Evolutionary conservation across 2,888 invertebrate genomes (phyloP).

Genomic region (Byasa hedistus): DNA sequence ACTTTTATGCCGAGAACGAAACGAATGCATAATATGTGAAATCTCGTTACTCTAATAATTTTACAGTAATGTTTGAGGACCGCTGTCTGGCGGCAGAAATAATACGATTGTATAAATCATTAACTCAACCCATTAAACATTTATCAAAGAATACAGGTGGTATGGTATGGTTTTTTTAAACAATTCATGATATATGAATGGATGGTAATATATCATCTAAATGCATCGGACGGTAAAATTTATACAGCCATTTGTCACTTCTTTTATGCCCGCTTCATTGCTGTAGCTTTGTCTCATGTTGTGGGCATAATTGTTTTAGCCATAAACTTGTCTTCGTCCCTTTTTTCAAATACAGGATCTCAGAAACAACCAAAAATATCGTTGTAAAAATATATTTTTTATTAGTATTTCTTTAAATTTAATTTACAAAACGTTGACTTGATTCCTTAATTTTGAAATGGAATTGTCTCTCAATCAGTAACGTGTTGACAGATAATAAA

Average conservation of each 20-base stretch:
- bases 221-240: constrained; percentile 14
- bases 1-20: too few relatives aligned
- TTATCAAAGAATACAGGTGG: constrained; percentile 14
- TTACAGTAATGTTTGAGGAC: too few relatives aligned
- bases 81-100: background rate
- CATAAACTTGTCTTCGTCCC: background rate
- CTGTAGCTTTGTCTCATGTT: constrained; percentile 1
- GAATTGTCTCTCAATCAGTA: too few relatives aligned
- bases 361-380: background rate
- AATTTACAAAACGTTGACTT: too few relatives aligned
- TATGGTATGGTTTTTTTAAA: constrained; percentile 10
- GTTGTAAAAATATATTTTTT: too few relatives aligned
- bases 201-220: constrained; percentile 14
- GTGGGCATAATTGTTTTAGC: constrained; percentile 1
- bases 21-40: too few relatives aligned
- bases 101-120: background rate
- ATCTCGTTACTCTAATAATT: too few relatives aligned
- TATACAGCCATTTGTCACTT: constrained; percentile 16
- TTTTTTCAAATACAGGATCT: background rate
- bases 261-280: constrained; percentile 1
- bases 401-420: too few relatives aligned
- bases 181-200: constrained; percentile 14
- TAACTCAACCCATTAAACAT: background rate
- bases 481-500: too few relatives aligned
- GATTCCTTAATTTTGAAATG: too few relatives aligned